Evolutionary conservation across 1,140 invertebrate species (phyloP).

Genomic region (Atopsyche davidsoni): DNA sequence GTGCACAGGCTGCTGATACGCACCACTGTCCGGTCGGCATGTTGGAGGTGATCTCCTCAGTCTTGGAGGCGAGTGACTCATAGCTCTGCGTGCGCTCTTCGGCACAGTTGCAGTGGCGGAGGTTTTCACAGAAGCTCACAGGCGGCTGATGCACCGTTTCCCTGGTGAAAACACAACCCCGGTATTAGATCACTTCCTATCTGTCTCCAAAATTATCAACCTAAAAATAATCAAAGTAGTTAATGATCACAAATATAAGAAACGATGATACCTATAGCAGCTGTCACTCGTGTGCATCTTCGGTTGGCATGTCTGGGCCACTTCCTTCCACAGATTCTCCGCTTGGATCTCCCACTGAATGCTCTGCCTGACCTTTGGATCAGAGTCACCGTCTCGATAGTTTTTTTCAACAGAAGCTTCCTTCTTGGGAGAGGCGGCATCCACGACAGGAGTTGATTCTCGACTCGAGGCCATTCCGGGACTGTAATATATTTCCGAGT

Average conservation of each 20-base stretch:
- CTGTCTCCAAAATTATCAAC: neutral
- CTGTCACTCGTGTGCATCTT: conserved; percentile 14
- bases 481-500: conserved; percentile 18
- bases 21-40: conserved; percentile 6
- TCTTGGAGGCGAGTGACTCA: conserved; percentile 7
- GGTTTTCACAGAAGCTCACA: conserved; percentile 20
- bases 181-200: neutral
- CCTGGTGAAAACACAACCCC: conserved; percentile 9
- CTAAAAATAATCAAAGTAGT: neutral
- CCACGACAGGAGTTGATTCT: conserved; percentile 9
- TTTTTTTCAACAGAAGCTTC: neutral
- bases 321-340: conserved; percentile 6
- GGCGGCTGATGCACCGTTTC: conserved; percentile 12
- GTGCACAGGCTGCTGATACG: neutral
- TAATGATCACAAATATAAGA: conserved; percentile 3
- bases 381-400: neutral
- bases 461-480: conserved; percentile 23
- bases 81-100: neutral
- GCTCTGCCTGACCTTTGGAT: neutral
- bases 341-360: conserved; percentile 1
- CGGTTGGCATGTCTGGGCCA: conserved; percentile 11
- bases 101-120: conserved; percentile 10
- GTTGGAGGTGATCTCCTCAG: conserved; percentile 7
- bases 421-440: too few relatives aligned
- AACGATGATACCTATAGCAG: conserved; percentile 16